Evolutionary conservation across 1,140 invertebrate genomes (phyloP).

Genomic region (Alviniconcha marisindica): DNA sequence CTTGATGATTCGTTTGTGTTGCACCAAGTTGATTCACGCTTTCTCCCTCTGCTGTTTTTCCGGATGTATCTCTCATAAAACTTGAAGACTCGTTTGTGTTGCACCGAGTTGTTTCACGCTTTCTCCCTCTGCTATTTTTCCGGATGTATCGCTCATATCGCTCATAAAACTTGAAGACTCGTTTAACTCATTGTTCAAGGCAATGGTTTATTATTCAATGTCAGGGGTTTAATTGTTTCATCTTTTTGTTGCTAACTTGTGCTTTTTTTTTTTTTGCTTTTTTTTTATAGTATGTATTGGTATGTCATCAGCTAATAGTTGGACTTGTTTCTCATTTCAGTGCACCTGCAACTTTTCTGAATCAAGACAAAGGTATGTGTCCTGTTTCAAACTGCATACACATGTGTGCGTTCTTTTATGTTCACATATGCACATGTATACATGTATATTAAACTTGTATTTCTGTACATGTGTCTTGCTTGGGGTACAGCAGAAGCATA

Average conservation of each 20-base stretch:
- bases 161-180: no score
- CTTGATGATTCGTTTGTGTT: no score
- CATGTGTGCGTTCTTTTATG: neutral
- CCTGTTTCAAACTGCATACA: neutral
- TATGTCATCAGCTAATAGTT: neutral
- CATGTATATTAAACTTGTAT: neutral
- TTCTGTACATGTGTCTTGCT: neutral
- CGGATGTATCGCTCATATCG: no score
- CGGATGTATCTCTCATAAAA: no score
- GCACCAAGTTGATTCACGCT: no score
- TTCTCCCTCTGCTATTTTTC: no score
- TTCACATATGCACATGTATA: neutral
- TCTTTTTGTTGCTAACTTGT: neutral
- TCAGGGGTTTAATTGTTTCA: neutral
- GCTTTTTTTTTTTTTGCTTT: neutral
- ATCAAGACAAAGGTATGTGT: slow-evolving; percentile 42
- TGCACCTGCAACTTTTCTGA: slow-evolving; percentile 40
- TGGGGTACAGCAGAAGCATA: neutral
- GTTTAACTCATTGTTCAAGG: no score
- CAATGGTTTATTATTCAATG: no score
- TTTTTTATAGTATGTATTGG: neutral
- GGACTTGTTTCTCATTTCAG: slow-evolving; percentile 30
- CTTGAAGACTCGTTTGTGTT: no score
- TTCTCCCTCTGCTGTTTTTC: no score
- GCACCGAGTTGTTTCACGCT: no score